phyloP scores from a whole-genome alignment of 2,888 invertebrate genomes.

The Melanchra persicariae region DNA sequence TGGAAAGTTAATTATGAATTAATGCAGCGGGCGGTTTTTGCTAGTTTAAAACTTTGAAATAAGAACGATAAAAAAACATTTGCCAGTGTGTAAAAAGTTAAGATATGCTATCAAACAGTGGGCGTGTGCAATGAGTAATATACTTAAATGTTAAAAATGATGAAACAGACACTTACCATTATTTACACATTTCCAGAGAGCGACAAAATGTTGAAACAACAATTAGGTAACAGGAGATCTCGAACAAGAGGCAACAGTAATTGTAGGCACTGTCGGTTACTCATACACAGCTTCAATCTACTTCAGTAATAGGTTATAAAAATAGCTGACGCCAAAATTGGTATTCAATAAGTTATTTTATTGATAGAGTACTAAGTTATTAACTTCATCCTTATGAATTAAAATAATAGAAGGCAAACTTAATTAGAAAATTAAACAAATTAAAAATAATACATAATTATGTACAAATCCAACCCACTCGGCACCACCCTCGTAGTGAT shows the following conservation, averaged over 20 bases:
- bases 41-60: constrained; percentile 28
- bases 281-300: constrained; percentile 78
- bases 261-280: constrained; percentile 79
- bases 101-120: constrained; percentile 61
- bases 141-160: constrained; percentile 58
- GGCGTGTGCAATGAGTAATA: constrained; percentile 69
- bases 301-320: constrained; percentile 85
- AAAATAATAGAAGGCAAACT: constrained; percentile 61
- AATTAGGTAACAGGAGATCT: constrained; percentile 54
- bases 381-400: constrained; percentile 58
- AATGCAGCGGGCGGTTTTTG: constrained; percentile 12
- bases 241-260: constrained; percentile 66
- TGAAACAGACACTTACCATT: constrained; percentile 65
- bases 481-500: constrained; percentile 76
- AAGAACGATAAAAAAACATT: constrained; percentile 32
- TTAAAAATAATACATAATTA: constrained; percentile 70
- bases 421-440: constrained; percentile 68
- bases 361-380: constrained; percentile 51
- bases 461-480: constrained; percentile 67
- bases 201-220: constrained; percentile 57
- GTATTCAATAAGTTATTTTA: constrained; percentile 54
- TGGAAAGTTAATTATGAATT: constrained; percentile 8
- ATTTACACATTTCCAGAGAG: constrained; percentile 65
- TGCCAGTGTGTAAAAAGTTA: constrained; percentile 15
- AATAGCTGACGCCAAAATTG: constrained; percentile 75